Conservation (phyloP, 2,113 vertebrate genomes). For the Sebastes fasciatus region DNA sequence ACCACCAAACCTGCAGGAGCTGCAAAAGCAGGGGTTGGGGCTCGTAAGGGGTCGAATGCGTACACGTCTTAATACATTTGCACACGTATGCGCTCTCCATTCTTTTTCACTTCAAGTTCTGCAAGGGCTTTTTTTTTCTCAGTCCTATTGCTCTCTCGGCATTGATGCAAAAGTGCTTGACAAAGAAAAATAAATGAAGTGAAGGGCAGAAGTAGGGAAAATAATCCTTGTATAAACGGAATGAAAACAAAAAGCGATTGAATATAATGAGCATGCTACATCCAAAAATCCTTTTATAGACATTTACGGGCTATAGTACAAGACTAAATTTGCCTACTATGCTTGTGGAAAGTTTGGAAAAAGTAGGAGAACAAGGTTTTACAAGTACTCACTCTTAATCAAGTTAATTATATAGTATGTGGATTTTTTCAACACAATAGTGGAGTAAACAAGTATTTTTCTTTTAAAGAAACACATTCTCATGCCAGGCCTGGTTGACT, state of each 20-base stretch:
- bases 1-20: conserved; percentile 46
- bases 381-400: conserved; percentile 18
- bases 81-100: conserved; percentile 1
- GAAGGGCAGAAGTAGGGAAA: conserved; percentile 31
- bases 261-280: conserved; percentile 36
- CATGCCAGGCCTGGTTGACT: conserved; percentile 19
- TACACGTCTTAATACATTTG: conserved; percentile 28
- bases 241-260: conserved; percentile 17
- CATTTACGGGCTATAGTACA: conserved; percentile 44
- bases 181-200: conserved; percentile 39
- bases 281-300: conserved; percentile 29
- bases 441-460: conserved; percentile 25
- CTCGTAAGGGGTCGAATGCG: conserved; percentile 10
- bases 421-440: neutral
- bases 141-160: neutral
- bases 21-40: conserved; percentile 3
- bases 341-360: conserved; percentile 43
- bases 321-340: conserved; percentile 22
- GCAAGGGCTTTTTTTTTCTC: neutral
- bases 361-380: conserved; percentile 34
- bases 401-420: conserved; percentile 17
- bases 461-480: conserved; percentile 4
- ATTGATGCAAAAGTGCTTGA: conserved; percentile 6
- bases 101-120: neutral
- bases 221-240: neutral